Conservation (phyloP, 2,888 invertebrate genomes). For the Galeopsomyia nigrocyanea region DNA sequence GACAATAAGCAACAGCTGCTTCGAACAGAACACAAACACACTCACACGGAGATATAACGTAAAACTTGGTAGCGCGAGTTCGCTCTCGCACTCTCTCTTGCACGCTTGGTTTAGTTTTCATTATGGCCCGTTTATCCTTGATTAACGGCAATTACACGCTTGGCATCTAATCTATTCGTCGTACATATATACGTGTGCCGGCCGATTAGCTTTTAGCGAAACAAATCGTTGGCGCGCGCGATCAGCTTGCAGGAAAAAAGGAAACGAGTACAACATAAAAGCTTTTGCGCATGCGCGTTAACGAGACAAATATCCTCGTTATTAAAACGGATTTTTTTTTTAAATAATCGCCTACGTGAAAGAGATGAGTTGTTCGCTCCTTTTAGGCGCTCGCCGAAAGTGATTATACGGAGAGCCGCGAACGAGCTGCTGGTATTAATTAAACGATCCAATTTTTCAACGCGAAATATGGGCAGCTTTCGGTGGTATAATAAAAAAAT, state of each 20-base stretch:
- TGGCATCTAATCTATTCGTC: constrained; percentile 17
- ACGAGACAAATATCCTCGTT: too few species aligned
- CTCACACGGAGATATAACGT: not conserved
- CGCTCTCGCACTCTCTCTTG: not conserved
- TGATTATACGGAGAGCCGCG: too few species aligned
- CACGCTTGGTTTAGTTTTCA: constrained; percentile 23
- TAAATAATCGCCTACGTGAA: too few species aligned
- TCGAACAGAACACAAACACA: not conserved
- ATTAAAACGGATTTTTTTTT: too few species aligned
- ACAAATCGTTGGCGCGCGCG: not conserved
- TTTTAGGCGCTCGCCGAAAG: too few species aligned
- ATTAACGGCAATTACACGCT: constrained; percentile 24
- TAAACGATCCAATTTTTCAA: too few species aligned
- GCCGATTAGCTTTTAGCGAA: not conserved
- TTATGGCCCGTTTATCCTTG: constrained; percentile 14
- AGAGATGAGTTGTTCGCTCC: too few species aligned
- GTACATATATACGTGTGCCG: not conserved
- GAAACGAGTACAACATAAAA: not conserved
- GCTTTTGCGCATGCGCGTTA: not conserved
- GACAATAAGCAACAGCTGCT: constrained; percentile 11
- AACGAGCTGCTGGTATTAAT: too few species aligned
- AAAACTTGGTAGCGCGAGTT: not conserved
- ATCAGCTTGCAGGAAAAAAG: not conserved
- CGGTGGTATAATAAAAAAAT: too few species aligned
- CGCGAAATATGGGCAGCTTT: too few species aligned